These are phyloP conservation scores for Chaetops frenatus DNA, from an alignment of 2,113 vertebrate species.

Conservation along the genomic window DNA sequence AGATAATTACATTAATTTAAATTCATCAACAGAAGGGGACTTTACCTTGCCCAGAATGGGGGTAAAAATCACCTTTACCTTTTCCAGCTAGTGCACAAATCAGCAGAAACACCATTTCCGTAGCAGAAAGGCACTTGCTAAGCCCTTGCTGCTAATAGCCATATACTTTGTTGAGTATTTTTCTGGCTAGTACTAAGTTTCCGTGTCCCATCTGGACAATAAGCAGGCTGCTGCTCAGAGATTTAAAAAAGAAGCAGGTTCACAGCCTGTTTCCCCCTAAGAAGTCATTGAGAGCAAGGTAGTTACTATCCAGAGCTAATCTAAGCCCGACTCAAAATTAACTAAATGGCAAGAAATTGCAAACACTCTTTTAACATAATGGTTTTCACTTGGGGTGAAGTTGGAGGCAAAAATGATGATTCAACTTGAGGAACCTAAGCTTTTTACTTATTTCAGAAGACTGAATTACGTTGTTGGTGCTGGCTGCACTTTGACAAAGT, in stretches of 20 bases:
- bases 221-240: not conserved
- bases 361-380: not conserved
- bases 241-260: not conserved
- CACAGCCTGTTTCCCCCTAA: not conserved
- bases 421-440: not conserved
- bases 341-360: not conserved
- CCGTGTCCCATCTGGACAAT: not conserved
- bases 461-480: not conserved
- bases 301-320: not conserved
- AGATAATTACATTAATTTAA: not conserved
- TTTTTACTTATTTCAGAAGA: not conserved
- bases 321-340: not conserved
- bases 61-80: not conserved
- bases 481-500: not conserved
- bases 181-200: not conserved
- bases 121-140: not conserved
- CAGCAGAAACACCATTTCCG: not conserved
- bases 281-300: not conserved
- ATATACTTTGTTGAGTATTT: not conserved
- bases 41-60: not conserved
- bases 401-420: not conserved
- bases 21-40: rapidly evolving
- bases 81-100: not conserved
- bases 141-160: not conserved
- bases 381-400: not conserved